phyloP scores from a whole-genome alignment of 92 coral and sea anemone species.

The Anthopleura xanthogrammica region DNA sequence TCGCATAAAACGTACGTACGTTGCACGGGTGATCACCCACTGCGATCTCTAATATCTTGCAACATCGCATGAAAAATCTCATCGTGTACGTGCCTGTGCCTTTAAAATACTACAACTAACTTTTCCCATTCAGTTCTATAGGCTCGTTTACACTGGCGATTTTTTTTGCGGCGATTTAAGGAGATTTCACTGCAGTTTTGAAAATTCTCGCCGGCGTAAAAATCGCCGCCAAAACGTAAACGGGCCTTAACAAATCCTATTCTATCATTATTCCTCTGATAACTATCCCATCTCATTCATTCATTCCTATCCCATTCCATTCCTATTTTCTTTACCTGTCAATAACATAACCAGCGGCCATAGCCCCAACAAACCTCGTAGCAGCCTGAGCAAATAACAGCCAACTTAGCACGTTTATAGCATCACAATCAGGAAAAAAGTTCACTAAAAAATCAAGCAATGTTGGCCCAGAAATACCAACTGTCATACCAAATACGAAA shows the following conservation, averaged over 20 bases:
- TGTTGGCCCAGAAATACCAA: slow-evolving; percentile 89
- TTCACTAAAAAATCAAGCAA: slow-evolving; percentile 72
- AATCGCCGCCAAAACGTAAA: too few relatives aligned
- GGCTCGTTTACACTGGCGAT: too few relatives aligned
- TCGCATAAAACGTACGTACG: too few relatives aligned
- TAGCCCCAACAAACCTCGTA: slow-evolving; percentile 81
- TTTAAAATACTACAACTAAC: too few relatives aligned
- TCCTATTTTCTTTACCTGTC: slow-evolving; percentile 65
- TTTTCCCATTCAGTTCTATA: too few relatives aligned
- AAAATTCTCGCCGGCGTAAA: too few relatives aligned
- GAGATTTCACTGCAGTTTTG: too few relatives aligned
- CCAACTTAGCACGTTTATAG: slow-evolving; percentile 84
- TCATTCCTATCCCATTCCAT: not conserved
- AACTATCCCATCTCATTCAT: not conserved
- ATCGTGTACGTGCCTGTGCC: too few relatives aligned
- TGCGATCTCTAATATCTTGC: too few relatives aligned
- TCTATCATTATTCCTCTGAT: not conserved
- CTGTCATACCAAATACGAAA: slow-evolving; percentile 90
- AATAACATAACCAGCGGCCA: slow-evolving; percentile 65
- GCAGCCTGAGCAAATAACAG: slow-evolving; percentile 78
- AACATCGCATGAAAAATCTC: too few relatives aligned
- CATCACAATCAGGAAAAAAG: slow-evolving; percentile 60
- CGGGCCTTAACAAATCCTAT: not conserved
- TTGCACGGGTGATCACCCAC: too few relatives aligned
- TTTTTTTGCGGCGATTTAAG: too few relatives aligned